These are phyloP conservation scores for Phyllostomus hastatus DNA, from an alignment of 2,113 vertebrate species.

Conservation along the genomic window DNA sequence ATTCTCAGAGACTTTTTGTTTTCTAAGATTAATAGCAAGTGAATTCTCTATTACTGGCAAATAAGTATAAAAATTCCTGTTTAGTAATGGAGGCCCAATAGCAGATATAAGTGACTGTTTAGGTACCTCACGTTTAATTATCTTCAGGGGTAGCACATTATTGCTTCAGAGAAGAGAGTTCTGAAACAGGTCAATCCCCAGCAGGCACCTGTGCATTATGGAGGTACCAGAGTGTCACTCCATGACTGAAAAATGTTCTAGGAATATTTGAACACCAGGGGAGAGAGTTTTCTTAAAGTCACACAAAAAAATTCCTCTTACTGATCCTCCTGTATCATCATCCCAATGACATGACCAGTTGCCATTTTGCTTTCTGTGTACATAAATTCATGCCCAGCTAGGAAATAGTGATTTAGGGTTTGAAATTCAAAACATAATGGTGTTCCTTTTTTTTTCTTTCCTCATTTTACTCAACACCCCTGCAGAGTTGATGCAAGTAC, in stretches of 20 bases:
- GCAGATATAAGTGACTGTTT: slow-evolving; percentile 59
- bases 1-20: slow-evolving; percentile 34
- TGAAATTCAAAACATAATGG: slow-evolving; percentile 78
- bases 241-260: slow-evolving; percentile 67
- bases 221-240: slow-evolving; percentile 51
- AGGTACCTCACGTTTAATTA: slow-evolving; percentile 51
- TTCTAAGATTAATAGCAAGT: slow-evolving; percentile 54
- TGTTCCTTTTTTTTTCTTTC: slow-evolving; percentile 41
- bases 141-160: slow-evolving; percentile 19
- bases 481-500: slow-evolving; percentile 71
- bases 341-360: slow-evolving; percentile 62
- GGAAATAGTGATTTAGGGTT: slow-evolving; percentile 78
- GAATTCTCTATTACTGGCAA: slow-evolving; percentile 42
- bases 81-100: slow-evolving; percentile 57
- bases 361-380: slow-evolving; percentile 78
- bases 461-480: slow-evolving; percentile 72
- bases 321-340: slow-evolving; percentile 69
- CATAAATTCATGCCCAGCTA: slow-evolving; percentile 70
- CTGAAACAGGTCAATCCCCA: slow-evolving; percentile 49
- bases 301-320: slow-evolving; percentile 61
- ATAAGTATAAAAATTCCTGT: slow-evolving; percentile 55
- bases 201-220: slow-evolving; percentile 29
- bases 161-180: slow-evolving; percentile 50
- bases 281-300: slow-evolving; percentile 66
- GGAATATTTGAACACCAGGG: slow-evolving; percentile 67